phyloP scores from a whole-genome alignment of 2,888 invertebrate genomes.

The Panorpa germanica region DNA sequence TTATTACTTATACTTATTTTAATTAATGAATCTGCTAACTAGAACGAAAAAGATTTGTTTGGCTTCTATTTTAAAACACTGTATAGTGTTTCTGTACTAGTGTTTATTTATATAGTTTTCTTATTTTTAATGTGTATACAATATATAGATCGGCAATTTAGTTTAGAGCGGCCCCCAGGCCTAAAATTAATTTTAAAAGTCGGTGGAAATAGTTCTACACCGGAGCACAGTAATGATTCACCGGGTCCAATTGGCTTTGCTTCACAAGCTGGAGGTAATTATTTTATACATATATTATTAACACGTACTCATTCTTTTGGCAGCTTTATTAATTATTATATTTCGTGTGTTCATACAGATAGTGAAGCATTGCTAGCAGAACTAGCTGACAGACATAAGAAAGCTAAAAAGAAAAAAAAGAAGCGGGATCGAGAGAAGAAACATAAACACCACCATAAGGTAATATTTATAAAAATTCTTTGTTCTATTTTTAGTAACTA shows the following conservation, averaged over 20 bases:
- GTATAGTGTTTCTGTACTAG: too few relatives aligned
- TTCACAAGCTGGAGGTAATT: conserved; percentile 17
- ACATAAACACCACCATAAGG: conserved; percentile 52
- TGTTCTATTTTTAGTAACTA: conserved; percentile 8
- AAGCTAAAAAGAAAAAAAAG: conserved; percentile 61
- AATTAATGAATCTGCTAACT: too few relatives aligned
- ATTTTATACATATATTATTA: too few relatives aligned
- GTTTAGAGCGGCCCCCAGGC: conserved; percentile 29
- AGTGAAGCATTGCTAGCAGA: conserved; percentile 14
- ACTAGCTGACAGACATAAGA: conserved; percentile 36
- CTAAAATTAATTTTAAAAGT: conserved; percentile 57
- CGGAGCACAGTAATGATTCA: conserved; percentile 35
- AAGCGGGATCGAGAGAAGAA: conserved; percentile 55
- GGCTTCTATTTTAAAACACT: too few relatives aligned
- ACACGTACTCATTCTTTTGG: too few relatives aligned
- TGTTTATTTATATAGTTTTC: too few relatives aligned
- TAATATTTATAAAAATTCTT: conserved; percentile 11
- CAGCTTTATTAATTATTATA: too few relatives aligned
- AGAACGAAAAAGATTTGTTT: too few relatives aligned
- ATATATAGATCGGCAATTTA: conserved; percentile 15
- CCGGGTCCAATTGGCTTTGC: conserved; percentile 20
- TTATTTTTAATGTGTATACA: too few relatives aligned
- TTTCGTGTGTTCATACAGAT: conserved; percentile 1
- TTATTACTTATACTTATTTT: too few relatives aligned
- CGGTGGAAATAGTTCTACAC: conserved; percentile 43